Conservation (phyloP, 1,140 invertebrate species). For the Drosophila varians region DNA sequence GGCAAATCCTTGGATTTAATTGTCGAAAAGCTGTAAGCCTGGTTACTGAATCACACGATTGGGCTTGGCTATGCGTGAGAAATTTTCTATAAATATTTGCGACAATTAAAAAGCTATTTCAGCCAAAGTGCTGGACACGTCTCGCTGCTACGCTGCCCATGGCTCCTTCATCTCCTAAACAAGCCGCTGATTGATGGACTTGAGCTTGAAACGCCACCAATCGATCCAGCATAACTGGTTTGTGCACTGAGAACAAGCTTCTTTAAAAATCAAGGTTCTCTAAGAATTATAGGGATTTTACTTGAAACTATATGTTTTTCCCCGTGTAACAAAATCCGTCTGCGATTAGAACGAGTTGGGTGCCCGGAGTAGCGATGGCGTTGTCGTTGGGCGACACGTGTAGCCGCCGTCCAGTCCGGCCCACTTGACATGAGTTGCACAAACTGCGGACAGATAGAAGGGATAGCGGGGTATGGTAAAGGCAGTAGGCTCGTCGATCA, state of each 20-base stretch:
- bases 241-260: slow-evolving; percentile 38
- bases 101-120: slow-evolving; percentile 54
- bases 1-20: slow-evolving; percentile 45
- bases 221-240: slow-evolving; percentile 47
- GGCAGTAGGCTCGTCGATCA: slow-evolving; percentile 15
- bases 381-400: slow-evolving; percentile 54
- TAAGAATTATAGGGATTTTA: too few relatives aligned
- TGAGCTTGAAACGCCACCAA: slow-evolving; percentile 49
- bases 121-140: slow-evolving; percentile 14
- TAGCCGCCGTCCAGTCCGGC: slow-evolving; percentile 39
- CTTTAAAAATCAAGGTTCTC: too few relatives aligned
- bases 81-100: slow-evolving; percentile 52
- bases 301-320: neutral
- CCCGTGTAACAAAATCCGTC: slow-evolving; percentile 18
- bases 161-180: slow-evolving; percentile 42
- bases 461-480: neutral
- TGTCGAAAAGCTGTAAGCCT: neutral
- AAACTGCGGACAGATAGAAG: slow-evolving; percentile 2
- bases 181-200: slow-evolving; percentile 56
- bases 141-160: slow-evolving; percentile 12
- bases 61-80: slow-evolving; percentile 38
- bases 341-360: slow-evolving; percentile 50
- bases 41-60: slow-evolving; percentile 21
- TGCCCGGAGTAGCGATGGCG: slow-evolving; percentile 28
- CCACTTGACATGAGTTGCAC: slow-evolving; percentile 45